phyloP scores from a whole-genome alignment of 2,888 invertebrate genomes.

The Plusia festucae region DNA sequence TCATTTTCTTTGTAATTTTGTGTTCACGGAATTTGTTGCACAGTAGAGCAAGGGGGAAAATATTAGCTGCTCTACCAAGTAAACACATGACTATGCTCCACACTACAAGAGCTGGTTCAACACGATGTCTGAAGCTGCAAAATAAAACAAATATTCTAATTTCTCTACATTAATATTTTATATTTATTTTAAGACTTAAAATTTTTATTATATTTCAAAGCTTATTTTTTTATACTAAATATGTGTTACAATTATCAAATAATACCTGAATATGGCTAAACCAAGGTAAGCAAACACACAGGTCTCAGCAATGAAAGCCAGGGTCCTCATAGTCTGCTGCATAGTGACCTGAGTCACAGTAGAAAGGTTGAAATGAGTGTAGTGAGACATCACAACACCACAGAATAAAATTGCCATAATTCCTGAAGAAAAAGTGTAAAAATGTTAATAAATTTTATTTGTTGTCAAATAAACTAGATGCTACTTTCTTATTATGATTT shows the following conservation, averaged over 20 bases:
- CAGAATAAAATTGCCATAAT: conserved; percentile 99
- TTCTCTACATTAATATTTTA: not conserved
- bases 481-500: no score
- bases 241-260: not conserved
- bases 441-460: conserved; percentile 7
- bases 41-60: conserved; percentile 97
- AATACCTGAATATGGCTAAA: conserved; percentile 92
- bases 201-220: no score
- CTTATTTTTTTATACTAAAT: no score
- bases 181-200: not conserved
- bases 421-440: conserved; percentile 88
- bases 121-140: conserved; percentile 97
- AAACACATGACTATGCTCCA: conserved; percentile 98
- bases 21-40: conserved; percentile 99
- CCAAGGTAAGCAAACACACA: conserved; percentile 99
- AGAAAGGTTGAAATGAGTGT: conserved; percentile 99
- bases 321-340: conserved; percentile 99
- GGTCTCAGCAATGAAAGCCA: conserved; percentile 99
- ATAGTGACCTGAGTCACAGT: conserved; percentile 99
- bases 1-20: conserved; percentile 99
- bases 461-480: not conserved
- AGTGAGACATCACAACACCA: conserved; percentile 99
- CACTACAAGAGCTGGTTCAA: conserved; percentile 96
- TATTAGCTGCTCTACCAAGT: conserved; percentile 98
- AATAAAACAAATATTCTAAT: conserved; percentile 11